Conservation (phyloP, 2,113 vertebrate genomes). For the Connochaetes taurinus region DNA sequence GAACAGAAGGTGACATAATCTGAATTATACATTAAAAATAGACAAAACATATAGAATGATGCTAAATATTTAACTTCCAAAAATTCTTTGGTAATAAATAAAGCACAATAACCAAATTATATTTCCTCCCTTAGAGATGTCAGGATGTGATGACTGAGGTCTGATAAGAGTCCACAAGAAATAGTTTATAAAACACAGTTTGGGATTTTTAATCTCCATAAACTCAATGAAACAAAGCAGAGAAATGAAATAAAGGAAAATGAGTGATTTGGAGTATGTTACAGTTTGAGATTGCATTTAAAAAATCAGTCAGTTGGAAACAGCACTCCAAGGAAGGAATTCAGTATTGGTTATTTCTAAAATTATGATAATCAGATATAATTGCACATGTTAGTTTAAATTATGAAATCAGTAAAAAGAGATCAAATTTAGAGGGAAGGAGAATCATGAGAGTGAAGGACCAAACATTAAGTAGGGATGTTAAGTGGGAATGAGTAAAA, state of each 20-base stretch:
- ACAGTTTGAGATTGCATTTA: background rate
- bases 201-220: background rate
- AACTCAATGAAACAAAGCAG: background rate
- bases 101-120: background rate
- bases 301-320: background rate
- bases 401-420: background rate
- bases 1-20: background rate
- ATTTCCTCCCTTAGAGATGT: background rate
- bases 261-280: background rate
- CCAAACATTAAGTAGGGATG: background rate
- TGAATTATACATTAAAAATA: background rate
- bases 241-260: background rate
- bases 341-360: background rate
- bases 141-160: background rate
- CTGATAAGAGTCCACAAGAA: background rate
- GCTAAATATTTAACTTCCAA: background rate
- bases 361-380: background rate
- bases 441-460: background rate
- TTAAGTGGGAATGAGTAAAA: background rate
- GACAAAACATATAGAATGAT: background rate
- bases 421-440: background rate
- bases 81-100: background rate
- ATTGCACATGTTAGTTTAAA: background rate
- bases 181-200: background rate
- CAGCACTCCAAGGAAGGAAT: background rate